Evolutionary conservation across 2,797 vertebrate genomes (phyloP), one percentile per base, ranked within the genome.

Genomic region (Pampus argenteus): DNA sequence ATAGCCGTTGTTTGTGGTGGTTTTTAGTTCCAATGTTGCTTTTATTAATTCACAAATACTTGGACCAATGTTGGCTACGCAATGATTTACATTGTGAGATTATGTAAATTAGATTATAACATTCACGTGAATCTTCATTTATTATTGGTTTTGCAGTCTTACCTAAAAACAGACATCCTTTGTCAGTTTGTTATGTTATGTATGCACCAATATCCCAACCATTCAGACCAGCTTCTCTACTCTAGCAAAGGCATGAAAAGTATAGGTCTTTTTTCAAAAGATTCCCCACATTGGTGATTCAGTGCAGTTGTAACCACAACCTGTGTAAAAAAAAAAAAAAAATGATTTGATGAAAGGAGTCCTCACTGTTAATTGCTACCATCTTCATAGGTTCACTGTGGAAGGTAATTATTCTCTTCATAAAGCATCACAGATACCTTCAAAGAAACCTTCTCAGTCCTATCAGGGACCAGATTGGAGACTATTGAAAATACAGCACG

Each of bases 321-420:
- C 18, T 66, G 59, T 54, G n/a, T 58, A 9, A 9, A 60, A n/a
- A n/a, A n/a, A n/a, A n/a, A n/a, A n/a, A n/a, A n/a, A n/a, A 40
- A 61, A 69, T 22, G 10, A 56, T 54, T 50, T 26, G 5, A 44
- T 15, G 11, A 71, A 56, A 29, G 22, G 42, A 48, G 55, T 31
- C 42, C 28, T 69, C 28, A n/a, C 9, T 54, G 52, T 50, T 67
- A 68, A 76, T 75, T 64, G 13, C 63, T 49, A 25, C 26, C 17
- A 36, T 54, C 38, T 38, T 78, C 56, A 25, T 36, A 34, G 48
- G 18, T 73, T 66, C 31, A 40, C 29, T 26, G 34, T 13, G 44
- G 14, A 69, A 83, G 66, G 40, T 77, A 86, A 90, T 90, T 82
- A 87, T 81, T 40, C 18, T 38, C 23, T 26, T 75, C 50, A 76